Conservation (phyloP, 2,888 invertebrate genomes). For the Heliconius erato region DNA sequence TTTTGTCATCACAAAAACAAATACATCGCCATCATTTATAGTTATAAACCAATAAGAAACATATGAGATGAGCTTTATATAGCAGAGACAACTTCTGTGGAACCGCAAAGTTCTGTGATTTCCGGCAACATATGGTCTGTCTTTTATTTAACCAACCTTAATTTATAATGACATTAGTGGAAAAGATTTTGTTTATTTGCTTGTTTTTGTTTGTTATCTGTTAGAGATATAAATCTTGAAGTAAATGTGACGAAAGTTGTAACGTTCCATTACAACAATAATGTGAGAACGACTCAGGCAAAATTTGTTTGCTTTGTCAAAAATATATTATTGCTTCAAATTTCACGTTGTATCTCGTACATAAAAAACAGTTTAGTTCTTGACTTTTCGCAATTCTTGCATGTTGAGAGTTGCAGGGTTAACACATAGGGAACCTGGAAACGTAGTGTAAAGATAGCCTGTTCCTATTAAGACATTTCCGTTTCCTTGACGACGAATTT, state of each 20-base stretch:
- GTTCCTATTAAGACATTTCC: too few species aligned
- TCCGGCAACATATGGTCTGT: background rate
- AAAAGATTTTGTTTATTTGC: conserved; percentile 11
- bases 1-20: too few species aligned
- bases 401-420: too few species aligned
- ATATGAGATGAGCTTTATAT: background rate
- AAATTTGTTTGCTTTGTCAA: background rate
- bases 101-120: background rate
- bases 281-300: background rate
- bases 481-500: too few species aligned
- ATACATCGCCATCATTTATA: too few species aligned
- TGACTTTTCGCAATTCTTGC: too few species aligned
- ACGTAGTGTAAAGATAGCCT: too few species aligned
- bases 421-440: too few species aligned
- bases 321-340: background rate
- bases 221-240: background rate
- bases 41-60: background rate
- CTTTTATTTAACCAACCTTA: background rate
- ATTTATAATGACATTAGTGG: background rate
- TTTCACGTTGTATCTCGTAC: too few species aligned
- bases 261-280: conserved; percentile 3
- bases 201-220: conserved; percentile 22
- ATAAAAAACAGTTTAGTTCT: too few species aligned
- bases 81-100: background rate
- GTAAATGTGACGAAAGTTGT: conserved; percentile 4